Evolutionary conservation across 2,113 vertebrate genomes (phyloP).

Genomic region (Panthera tigris): DNA sequence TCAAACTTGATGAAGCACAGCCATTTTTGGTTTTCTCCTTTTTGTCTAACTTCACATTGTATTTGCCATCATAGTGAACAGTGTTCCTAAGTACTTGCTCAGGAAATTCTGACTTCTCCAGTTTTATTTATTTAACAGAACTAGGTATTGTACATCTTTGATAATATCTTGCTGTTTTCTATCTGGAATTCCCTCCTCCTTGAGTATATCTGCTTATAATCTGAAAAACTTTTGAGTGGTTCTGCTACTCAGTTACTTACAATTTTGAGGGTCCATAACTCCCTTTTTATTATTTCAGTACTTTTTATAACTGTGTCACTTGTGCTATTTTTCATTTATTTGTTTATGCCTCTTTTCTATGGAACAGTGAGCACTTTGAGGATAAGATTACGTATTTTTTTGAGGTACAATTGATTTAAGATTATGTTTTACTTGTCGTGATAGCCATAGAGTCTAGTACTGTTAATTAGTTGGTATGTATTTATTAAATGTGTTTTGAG

Average conservation of each 20-base stretch:
- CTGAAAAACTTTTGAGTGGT: background rate
- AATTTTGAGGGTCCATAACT: background rate
- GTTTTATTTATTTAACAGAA: background rate
- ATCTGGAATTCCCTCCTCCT: background rate
- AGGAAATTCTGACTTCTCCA: background rate
- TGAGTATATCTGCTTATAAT: background rate
- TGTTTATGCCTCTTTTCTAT: background rate
- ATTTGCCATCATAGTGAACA: background rate
- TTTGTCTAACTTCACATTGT: background rate
- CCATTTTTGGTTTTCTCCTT: background rate
- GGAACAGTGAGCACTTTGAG: background rate
- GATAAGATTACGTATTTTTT: background rate
- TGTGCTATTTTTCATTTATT: background rate
- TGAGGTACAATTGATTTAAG: background rate
- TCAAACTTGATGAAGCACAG: background rate
- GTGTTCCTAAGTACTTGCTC: background rate
- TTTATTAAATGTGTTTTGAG: background rate
- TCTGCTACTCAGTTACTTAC: background rate
- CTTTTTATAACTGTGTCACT: background rate
- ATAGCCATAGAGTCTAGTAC: background rate
- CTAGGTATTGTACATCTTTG: background rate
- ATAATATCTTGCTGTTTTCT: background rate
- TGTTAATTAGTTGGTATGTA: background rate
- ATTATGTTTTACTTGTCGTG: background rate
- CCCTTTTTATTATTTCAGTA: background rate